A percentile compares a stretch with the other conserved stretches of the same genome.
Evolutionary conservation across 2,888 invertebrate species (phyloP).

Genomic region (Sarcophaga subvicina): DNA sequence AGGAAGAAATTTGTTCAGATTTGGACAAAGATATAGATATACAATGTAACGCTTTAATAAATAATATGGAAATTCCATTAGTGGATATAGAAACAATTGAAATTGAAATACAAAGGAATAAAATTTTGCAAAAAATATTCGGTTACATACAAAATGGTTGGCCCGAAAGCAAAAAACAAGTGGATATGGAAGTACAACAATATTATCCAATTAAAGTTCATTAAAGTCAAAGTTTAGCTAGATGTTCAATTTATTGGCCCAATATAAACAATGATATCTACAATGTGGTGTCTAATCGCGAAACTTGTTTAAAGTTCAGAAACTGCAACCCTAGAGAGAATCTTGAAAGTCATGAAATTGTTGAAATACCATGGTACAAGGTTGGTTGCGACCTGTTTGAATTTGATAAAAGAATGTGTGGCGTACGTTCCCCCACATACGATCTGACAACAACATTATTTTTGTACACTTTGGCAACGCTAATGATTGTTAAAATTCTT

Average conservation of each 20-base stretch:
- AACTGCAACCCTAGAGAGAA: conserved; percentile 40
- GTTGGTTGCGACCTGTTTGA: conserved; percentile 30
- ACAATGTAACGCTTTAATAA: conserved; percentile 11
- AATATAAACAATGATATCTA: conserved; percentile 52
- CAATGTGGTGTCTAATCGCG: conserved; percentile 55
- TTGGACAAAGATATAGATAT: conserved; percentile 24
- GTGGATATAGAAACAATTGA: neutral
- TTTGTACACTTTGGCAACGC: too few species aligned
- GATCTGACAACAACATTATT: too few species aligned
- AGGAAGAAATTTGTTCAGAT: neutral
- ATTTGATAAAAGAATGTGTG: conserved; percentile 19
- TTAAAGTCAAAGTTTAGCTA: conserved; percentile 43
- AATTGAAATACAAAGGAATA: neutral
- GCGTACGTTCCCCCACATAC: too few species aligned
- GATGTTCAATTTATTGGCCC: conserved; percentile 58
- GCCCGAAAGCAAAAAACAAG: conserved; percentile 12
- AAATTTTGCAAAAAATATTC: neutral
- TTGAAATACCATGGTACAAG: conserved; percentile 50
- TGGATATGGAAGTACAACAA: conserved; percentile 24
- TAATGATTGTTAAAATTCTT: too few species aligned
- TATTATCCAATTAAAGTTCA: conserved; percentile 22
- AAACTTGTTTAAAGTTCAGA: conserved; percentile 35
- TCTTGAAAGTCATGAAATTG: conserved; percentile 15
- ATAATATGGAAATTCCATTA: neutral
- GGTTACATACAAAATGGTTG: conserved; percentile 1